Evolutionary conservation across 2,797 vertebrate genomes (phyloP).

Genomic region (Fringilla coelebs): DNA sequence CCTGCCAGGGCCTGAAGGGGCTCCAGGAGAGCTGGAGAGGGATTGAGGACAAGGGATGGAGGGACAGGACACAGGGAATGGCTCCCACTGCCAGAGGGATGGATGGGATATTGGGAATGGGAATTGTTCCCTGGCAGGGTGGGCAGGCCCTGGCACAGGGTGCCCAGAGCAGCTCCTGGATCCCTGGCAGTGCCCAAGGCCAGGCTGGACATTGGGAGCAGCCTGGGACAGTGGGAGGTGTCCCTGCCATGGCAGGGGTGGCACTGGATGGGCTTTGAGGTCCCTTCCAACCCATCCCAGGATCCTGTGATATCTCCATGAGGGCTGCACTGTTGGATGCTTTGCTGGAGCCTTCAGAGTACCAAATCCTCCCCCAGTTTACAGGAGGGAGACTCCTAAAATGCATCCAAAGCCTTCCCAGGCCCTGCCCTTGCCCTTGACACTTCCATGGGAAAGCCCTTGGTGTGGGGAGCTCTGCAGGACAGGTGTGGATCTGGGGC

Average conservation of each 20-base stretch:
- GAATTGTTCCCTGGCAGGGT: too few species aligned
- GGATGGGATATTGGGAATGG: not conserved
- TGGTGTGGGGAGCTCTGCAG: not conserved
- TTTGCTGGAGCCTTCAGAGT: not conserved
- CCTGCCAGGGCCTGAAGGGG: accelerated
- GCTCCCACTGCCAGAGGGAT: too few species aligned
- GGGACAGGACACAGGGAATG: not conserved
- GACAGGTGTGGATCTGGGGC: accelerated
- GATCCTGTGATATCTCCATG: not conserved
- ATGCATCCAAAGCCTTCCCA: not conserved
- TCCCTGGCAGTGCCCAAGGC: not conserved
- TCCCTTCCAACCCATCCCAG: not conserved
- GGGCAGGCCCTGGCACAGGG: too few species aligned
- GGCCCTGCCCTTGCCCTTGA: not conserved
- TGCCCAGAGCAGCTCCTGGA: too few species aligned
- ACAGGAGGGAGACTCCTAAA: not conserved
- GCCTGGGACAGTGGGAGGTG: not conserved
- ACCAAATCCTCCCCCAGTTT: not conserved
- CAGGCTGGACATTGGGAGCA: not conserved
- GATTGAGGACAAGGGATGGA: not conserved
- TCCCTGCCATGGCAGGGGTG: not conserved
- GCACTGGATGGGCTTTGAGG: accelerated
- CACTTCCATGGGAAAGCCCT: not conserved
- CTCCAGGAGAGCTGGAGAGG: not conserved
- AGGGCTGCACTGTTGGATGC: not conserved